A percentile compares a stretch with the other conserved stretches of the same genome.
phyloP scores from a whole-genome alignment of 2,113 vertebrate species.

The Tragelaphus buxtoni region DNA sequence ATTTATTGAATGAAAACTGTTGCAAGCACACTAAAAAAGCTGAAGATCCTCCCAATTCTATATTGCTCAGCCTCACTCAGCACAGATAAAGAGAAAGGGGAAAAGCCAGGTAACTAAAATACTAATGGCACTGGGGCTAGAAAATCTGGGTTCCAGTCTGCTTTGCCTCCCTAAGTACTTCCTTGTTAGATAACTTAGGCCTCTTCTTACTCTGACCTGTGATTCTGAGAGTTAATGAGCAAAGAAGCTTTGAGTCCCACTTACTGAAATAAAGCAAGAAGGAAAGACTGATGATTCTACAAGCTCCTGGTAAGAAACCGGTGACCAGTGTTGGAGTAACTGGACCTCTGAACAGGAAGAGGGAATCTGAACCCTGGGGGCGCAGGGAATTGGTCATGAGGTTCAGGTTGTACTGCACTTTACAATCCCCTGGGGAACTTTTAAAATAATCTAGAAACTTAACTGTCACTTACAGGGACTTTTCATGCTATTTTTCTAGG shows the following conservation, averaged over 20 bases:
- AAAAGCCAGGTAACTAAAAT: background rate
- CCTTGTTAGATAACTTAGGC: background rate
- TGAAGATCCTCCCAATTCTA: background rate
- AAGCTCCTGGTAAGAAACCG: background rate
- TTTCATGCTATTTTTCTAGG: background rate
- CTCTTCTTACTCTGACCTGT: background rate
- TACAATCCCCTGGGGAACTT: background rate
- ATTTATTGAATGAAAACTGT: conserved; percentile 23
- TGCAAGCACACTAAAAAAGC: background rate
- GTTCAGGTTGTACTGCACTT: background rate
- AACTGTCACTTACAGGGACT: background rate
- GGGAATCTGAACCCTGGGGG: background rate
- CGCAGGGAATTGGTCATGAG: background rate
- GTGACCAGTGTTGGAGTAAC: background rate
- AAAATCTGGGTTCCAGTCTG: background rate
- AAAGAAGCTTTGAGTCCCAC: background rate
- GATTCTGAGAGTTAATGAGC: background rate
- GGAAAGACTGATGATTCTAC: background rate
- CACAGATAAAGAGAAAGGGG: background rate
- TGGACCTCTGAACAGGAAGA: background rate
- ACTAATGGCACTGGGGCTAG: background rate
- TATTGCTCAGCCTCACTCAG: background rate
- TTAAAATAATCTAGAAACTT: background rate
- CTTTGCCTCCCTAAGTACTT: background rate
- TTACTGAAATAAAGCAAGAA: background rate